A percentile compares a stretch with the other conserved stretches of the same genome.
Conservation (phyloP, 1,140 invertebrate species). For the Eumaeus atala region DNA sequence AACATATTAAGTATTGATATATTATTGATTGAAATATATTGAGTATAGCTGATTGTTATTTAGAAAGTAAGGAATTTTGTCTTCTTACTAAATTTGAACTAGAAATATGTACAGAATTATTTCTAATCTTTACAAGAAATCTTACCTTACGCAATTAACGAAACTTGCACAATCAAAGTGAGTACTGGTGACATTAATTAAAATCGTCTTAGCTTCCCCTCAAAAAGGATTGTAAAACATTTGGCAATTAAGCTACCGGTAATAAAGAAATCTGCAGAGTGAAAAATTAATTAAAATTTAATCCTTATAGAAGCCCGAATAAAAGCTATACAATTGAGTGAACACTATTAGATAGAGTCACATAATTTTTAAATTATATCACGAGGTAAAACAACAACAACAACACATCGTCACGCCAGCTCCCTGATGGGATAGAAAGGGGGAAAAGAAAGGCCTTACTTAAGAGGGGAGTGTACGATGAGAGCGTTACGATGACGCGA, state of each 20-base stretch:
- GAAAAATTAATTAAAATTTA: constrained; percentile 72
- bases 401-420: too few relatives aligned
- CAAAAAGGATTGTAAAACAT: constrained; percentile 53
- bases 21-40: too few relatives aligned
- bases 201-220: constrained; percentile 44
- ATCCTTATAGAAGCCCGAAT: constrained; percentile 45
- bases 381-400: too few relatives aligned
- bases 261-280: constrained; percentile 56
- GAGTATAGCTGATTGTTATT: too few relatives aligned
- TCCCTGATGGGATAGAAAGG: too few relatives aligned
- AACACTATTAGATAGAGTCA: constrained; percentile 31
- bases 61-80: too few relatives aligned
- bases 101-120: neutral
- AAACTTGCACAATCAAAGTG: constrained; percentile 36
- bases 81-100: too few relatives aligned
- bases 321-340: constrained; percentile 54
- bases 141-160: constrained; percentile 23
- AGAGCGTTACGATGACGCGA: too few relatives aligned
- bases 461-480: too few relatives aligned
- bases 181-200: constrained; percentile 53
- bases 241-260: constrained; percentile 46
- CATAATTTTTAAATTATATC: too few relatives aligned
- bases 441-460: too few relatives aligned
- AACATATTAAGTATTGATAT: too few relatives aligned
- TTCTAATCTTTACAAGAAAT: constrained; percentile 22